Evolutionary conservation across 2,113 vertebrate species (phyloP).

Genomic region (Callipepla californica): DNA sequence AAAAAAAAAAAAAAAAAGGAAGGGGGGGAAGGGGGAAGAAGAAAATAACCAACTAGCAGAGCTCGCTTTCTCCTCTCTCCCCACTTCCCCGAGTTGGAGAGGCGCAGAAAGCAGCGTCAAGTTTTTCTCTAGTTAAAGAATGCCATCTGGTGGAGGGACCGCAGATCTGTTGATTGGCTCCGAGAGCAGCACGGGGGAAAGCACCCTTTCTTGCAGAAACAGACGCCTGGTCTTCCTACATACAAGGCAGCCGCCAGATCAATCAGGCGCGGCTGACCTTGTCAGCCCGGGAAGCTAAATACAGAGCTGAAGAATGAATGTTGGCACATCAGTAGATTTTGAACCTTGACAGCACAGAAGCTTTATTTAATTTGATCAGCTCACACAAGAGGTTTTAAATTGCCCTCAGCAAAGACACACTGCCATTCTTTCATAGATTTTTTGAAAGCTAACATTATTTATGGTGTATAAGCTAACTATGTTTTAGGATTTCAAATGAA

Average conservation of each 20-base stretch:
- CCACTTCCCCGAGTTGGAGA: background rate
- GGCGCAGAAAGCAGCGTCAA: background rate
- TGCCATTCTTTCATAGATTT: conserved; percentile 29
- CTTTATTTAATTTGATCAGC: conserved; percentile 81
- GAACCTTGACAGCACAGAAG: conserved; percentile 74
- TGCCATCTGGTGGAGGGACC: conserved; percentile 75
- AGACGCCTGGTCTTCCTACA: background rate
- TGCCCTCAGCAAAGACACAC: conserved; percentile 71
- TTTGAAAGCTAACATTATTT: conserved; percentile 71
- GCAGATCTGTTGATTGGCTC: background rate
- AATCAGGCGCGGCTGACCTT: conserved; percentile 67
- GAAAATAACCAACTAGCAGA: background rate
- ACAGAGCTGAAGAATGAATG: conserved; percentile 71
- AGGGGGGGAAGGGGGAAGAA: too few relatives aligned
- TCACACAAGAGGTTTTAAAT: conserved; percentile 73
- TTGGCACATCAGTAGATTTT: conserved; percentile 72
- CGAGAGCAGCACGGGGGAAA: background rate
- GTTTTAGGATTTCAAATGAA: conserved; percentile 70
- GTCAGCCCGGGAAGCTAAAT: conserved; percentile 72
- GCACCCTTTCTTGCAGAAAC: conserved; percentile 1
- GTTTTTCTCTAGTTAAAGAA: conserved; percentile 54
- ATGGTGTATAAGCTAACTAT: conserved; percentile 55
- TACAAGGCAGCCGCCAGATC: conserved; percentile 55
- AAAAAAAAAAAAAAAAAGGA: background rate
- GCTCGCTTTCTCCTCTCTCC: background rate